Conservation (phyloP, 2,888 invertebrate genomes). For the Hyposoter dolosus region DNA sequence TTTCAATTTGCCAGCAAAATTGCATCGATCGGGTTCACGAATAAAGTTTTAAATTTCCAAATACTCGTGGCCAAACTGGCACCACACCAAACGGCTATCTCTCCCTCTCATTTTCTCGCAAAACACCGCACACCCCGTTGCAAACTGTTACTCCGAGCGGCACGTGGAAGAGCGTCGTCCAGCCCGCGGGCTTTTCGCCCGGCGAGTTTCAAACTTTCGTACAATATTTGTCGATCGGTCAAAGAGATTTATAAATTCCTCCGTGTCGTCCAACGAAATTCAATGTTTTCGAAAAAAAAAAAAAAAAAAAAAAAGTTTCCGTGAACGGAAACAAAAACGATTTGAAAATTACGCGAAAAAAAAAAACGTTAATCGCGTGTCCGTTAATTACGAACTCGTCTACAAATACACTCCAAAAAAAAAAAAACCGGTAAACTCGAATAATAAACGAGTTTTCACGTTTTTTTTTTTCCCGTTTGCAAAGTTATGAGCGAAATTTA, state of each 20-base stretch:
- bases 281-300: not conserved
- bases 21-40: slow-evolving; percentile 11
- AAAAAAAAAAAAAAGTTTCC: not conserved
- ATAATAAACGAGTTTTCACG: not conserved
- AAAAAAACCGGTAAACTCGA: not conserved
- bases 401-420: not conserved
- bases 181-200: slow-evolving; percentile 36
- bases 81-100: slow-evolving; percentile 2
- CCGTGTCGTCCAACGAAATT: not conserved
- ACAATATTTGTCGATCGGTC: slow-evolving; percentile 23
- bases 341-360: not conserved
- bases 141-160: slow-evolving; percentile 53
- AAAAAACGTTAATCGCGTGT: not conserved
- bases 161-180: slow-evolving; percentile 60
- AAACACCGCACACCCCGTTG: slow-evolving; percentile 5
- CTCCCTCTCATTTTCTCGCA: slow-evolving; percentile 3
- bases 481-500: not conserved
- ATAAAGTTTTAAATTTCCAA: slow-evolving; percentile 3
- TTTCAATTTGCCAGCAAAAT: slow-evolving; percentile 33
- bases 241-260: slow-evolving; percentile 1
- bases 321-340: not conserved
- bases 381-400: not conserved
- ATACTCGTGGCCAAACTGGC: slow-evolving; percentile 14
- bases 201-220: slow-evolving; percentile 23
- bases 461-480: not conserved